These are phyloP conservation scores for Nymphalis urticae DNA, from an alignment of 2,888 invertebrate genomes.

Conservation along the genomic window DNA sequence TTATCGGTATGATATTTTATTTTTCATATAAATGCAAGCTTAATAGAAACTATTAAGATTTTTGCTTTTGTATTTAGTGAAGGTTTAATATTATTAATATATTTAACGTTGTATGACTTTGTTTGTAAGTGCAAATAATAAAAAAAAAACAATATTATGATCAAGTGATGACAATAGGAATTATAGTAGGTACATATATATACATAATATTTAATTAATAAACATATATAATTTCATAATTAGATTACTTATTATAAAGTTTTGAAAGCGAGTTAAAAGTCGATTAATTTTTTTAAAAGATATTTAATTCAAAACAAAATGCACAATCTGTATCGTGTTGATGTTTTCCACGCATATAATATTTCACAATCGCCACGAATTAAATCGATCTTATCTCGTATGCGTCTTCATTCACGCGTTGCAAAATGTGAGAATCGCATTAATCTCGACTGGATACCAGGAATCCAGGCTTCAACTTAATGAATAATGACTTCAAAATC, in stretches of 20 bases:
- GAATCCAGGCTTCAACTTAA: conserved; percentile 50
- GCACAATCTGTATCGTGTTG: conserved; percentile 34
- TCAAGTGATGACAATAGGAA: neutral
- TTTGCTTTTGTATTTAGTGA: no score
- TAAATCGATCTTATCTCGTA: conserved; percentile 58
- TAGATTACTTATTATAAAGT: no score
- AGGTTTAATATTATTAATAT: no score
- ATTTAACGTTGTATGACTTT: no score
- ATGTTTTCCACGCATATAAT: conserved; percentile 62
- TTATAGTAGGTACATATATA: neutral
- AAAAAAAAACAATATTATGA: no score
- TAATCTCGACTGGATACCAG: conserved; percentile 50
- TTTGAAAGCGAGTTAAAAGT: neutral
- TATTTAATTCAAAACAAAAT: conserved; percentile 8
- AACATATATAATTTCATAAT: no score
- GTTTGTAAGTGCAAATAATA: no score
- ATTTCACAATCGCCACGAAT: conserved; percentile 64
- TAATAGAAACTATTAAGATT: no score
- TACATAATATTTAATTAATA: no score
- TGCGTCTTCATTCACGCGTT: conserved; percentile 58
- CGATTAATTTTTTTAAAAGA: neutral
- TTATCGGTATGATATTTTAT: conserved; percentile 12
- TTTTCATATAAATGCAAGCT: neutral
- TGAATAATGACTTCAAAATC: conserved; percentile 43
- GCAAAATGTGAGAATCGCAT: conserved; percentile 54